Conservation (phyloP, 2,888 invertebrate genomes). For the Iselma pallidipennis region DNA sequence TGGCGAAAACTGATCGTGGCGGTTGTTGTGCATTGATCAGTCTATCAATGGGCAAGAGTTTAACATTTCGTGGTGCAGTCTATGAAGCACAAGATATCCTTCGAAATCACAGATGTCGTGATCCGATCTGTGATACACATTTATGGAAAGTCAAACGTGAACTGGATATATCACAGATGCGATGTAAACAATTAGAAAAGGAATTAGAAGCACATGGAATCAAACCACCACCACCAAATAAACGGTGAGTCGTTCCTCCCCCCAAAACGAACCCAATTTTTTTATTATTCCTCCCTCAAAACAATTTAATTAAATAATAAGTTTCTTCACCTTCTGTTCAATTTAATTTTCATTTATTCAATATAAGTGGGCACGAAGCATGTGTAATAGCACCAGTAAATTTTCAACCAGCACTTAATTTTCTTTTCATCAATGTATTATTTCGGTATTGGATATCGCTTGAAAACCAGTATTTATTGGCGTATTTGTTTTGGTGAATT, state of each 20-base stretch:
- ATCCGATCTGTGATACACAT: slow-evolving; percentile 79
- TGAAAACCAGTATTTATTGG: not conserved
- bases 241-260: slow-evolving; percentile 65
- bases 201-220: slow-evolving; percentile 83
- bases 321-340: not conserved
- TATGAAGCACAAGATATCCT: slow-evolving; percentile 78
- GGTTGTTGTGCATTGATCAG: slow-evolving; percentile 95
- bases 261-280: too few species aligned
- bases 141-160: slow-evolving; percentile 92
- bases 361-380: slow-evolving; percentile 5
- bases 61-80: slow-evolving; percentile 81
- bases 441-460: not conserved
- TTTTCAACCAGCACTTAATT: not conserved
- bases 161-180: slow-evolving; percentile 81
- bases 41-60: slow-evolving; percentile 83
- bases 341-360: not conserved
- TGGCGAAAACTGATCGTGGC: slow-evolving; percentile 86
- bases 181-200: slow-evolving; percentile 84
- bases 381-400: slow-evolving; percentile 2
- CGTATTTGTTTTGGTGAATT: not conserved
- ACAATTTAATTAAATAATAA: not conserved
- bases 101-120: slow-evolving; percentile 74
- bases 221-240: slow-evolving; percentile 75
- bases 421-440: not conserved
- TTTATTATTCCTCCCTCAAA: not conserved